Base-by-base conservation (phyloP, 2,113 vertebrate species). In the Crocuta crocuta region DNA sequence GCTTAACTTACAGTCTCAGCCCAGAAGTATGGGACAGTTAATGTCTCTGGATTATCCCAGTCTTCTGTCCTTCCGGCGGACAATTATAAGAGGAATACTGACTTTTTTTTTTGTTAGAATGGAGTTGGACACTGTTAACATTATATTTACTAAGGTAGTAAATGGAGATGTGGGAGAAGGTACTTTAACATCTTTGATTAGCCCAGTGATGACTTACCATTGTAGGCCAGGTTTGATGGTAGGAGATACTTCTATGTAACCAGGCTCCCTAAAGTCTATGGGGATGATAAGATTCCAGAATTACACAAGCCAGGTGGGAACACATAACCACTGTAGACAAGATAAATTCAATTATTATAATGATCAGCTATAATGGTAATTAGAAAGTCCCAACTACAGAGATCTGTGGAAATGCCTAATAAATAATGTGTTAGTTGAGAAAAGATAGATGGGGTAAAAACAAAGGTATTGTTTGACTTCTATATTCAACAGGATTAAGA, bases 401-500 rank as follows among this genome's bases (percentile, higher is more conserved):
- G 79, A 89, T 84, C 23, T 89, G 31, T 68, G 53, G 23, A 0
- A 26, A 33, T 65, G 50, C 12, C 33, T 85, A 79, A 79, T 31
- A 78, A 89, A 71, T 31, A 78, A 89, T 45, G 15, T 48, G 13
- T 43, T 95, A 71, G 19, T 45, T n/a, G 31, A 95, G 28, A 79
- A 53, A 58, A 89, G 53, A 3, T 48, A 66, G 21, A 68, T 82
- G n/a, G 24, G 13, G 7, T 85, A 35, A 17, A 95, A 95, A 16
- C 26, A 31, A 28, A n/a, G 7, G n/a, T 93, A 70, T 66, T 58
- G 2, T 82, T 92, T 76, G 9, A 70, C 12, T 45, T 95, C 53
- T 35, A 19, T 89, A 83, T 89, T 92, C n/a, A 79, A 35, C 12
- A 95, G 78, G 17, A 82, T 65, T 71, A 89, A 92, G 43, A 89